phyloP scores from a whole-genome alignment of 2,797 vertebrate genomes.

The Enteromius mattozi region DNA sequence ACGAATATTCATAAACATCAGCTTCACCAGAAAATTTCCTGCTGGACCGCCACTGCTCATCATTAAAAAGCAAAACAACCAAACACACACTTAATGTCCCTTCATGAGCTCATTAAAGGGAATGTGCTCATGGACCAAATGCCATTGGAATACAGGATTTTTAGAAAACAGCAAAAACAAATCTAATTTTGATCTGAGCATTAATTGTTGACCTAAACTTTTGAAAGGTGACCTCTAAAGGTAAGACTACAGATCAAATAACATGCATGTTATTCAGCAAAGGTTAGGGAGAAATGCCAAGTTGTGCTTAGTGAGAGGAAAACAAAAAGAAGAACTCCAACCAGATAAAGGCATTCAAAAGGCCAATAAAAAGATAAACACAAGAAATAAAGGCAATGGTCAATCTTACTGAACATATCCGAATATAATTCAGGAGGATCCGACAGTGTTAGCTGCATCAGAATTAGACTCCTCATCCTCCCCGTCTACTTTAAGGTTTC shows the following conservation, averaged over 20 bases:
- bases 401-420: conserved; percentile 71
- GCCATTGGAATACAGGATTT: neutral
- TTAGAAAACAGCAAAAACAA: neutral
- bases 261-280: conserved; percentile 55
- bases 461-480: conserved; percentile 62
- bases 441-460: conserved; percentile 62
- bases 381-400: neutral
- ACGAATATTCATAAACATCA: conserved; percentile 1
- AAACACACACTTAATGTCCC: conserved; percentile 18
- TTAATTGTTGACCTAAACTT: conserved; percentile 28
- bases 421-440: conserved; percentile 58
- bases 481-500: conserved; percentile 37
- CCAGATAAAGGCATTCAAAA: conserved; percentile 69
- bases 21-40: neutral
- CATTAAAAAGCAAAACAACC: neutral
- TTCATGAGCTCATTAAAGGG: conserved; percentile 27
- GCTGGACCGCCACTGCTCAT: neutral
- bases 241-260: conserved; percentile 54
- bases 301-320: conserved; percentile 63
- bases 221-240: conserved; percentile 14
- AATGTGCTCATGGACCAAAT: conserved; percentile 32
- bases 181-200: neutral
- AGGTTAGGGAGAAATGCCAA: conserved; percentile 59
- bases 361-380: conserved; percentile 62
- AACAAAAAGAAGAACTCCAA: conserved; percentile 67